Evolutionary conservation across 2,888 invertebrate species (phyloP), one percentile per base, ranked within the genome.

Genomic region (Anodontia alba): DNA sequence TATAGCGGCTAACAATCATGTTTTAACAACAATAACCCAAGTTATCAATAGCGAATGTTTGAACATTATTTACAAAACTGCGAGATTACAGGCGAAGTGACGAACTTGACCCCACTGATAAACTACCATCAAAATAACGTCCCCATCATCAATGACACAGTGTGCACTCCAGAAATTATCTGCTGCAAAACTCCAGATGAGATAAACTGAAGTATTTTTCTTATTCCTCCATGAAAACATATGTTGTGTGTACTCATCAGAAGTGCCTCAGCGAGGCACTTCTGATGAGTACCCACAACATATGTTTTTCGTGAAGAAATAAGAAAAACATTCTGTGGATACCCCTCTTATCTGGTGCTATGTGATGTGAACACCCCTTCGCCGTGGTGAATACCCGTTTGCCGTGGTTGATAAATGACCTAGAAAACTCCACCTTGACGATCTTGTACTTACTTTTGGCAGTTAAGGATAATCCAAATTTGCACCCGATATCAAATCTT

Each of bases 21-120:
- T 33, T 62, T 62, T 33, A 62, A 62, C 62, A 62, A 62, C 33
- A 62, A 62, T 62, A 62, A 62, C 62, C 20, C 33, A 20, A 33
- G 33, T 62, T 62, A 62, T 62, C 62, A 62, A 62, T 62, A 33
- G 33, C 62, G 62, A 62, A 62, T 62, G 62, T 62, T 62, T 62
- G 62, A 31, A 62, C 62, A 62, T 62, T 62, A 62, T 62, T 62
- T 62, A 62, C 62, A 62, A 62, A 33, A 62, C 62, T 62, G 33
- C 31, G 7, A 62, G 62, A 62, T 62, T 62, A 62, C 33, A 62
- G 62, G 62, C 31, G 20, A 62, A 62, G 62, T 62, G 62, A 62
- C 62, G 62, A 62, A 62, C 62, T 33, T 62, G 62, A 62, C 62
- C 62, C 62, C 33, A 20, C 33, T 23, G 62, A 62, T 62, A 62